Conservation (phyloP, 2,113 vertebrate species). For the Salvelinus sp. region DNA sequence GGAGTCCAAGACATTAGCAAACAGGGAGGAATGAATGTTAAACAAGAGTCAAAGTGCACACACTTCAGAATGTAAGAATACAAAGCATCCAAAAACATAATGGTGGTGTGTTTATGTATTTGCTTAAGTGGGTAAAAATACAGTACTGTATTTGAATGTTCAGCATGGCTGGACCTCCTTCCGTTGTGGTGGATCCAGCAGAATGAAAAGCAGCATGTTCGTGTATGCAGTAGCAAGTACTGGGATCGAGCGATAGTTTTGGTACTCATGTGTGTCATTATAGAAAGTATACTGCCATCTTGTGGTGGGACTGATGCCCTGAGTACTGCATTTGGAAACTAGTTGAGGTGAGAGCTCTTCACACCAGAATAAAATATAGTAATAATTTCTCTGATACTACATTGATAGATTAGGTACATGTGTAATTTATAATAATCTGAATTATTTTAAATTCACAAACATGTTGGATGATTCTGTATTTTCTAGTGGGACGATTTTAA, state of each 20-base stretch:
- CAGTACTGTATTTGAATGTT: not conserved
- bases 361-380: too few species aligned
- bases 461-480: not conserved
- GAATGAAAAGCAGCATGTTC: conserved; percentile 19
- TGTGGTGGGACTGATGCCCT: conserved; percentile 42
- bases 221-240: not conserved
- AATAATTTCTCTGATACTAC: too few species aligned
- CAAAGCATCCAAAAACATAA: not conserved
- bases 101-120: not conserved
- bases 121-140: not conserved
- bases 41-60: not conserved
- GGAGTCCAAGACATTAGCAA: not conserved
- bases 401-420: too few species aligned
- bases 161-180: not conserved
- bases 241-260: not conserved
- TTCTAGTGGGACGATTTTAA: not conserved
- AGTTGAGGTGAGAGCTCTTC: not conserved
- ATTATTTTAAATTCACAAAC: not conserved
- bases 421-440: too few species aligned
- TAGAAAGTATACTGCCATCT: conserved; percentile 64
- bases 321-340: not conserved
- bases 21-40: not conserved
- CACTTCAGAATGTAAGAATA: not conserved
- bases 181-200: not conserved
- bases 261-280: not conserved